Base-by-base conservation (phyloP, 2,113 vertebrate species). In the Pipa parva region DNA sequence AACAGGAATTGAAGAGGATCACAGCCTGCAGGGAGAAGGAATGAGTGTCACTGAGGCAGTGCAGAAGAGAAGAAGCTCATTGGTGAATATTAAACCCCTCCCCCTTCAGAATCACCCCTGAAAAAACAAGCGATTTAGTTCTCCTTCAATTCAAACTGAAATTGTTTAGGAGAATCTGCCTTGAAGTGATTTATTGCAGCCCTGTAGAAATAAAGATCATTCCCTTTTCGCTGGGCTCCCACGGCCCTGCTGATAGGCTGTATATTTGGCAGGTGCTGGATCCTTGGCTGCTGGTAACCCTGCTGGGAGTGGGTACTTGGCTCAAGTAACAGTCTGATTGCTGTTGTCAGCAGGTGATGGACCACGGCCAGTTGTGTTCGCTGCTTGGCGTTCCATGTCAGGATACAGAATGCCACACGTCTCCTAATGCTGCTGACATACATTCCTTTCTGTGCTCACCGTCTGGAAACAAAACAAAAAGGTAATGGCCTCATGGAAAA, bases 371-470 rank as follows among this genome's bases (percentile, higher is more conserved):
- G 70, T 74, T 99, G 63, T 99, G 95, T 62, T 80, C 88, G 0
- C 72, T 92, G 42, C 59, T 99, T 64, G 93, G 92, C 39, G 86
- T 97, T 65, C 88, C 92, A 9, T 90, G 91, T 49, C 86, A 87
- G 25, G 81, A 80, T 56, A 78, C 85, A 2, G 83, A 85, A 26
- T 80, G 86, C 8, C 74, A 77, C 0, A 39, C 76, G 37, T 85
- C 75, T 79, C 75, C 76, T 0, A 88, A 74, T 0, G 6, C 78
- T 0, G 79, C 83, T 4, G 94, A 96, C 56, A 81, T 93, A 45
- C 90, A 92, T 39, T 74, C 91, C 59, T 99, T 99, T 73, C 89
- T 99, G 37, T 92, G 89, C 48, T 98, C 97, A 51, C 97, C 97
- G 3, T 88, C 91, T 2, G 91, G 89, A 63, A 89, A 88, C 56